Evolutionary conservation across 1,140 invertebrate genomes (phyloP), one percentile per base, ranked within the genome.

Genomic region (Ridgeia piscesae): DNA sequence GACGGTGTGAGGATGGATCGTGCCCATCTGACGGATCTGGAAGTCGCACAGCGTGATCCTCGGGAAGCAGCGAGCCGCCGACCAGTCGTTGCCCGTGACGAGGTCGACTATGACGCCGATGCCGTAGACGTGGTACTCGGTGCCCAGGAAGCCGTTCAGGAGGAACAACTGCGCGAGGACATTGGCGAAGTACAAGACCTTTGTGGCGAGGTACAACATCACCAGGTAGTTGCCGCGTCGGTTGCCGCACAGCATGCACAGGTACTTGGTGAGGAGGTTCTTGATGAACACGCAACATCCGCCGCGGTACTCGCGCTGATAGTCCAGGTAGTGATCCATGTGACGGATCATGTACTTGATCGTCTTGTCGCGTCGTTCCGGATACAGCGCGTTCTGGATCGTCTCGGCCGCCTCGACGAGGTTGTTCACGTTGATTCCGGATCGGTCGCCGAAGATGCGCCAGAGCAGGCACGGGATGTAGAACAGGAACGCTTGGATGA

Each of bases 11-110:
- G 96, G 95, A 92, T 96, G 96, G 58, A 96, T 95, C 92, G 96
- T 96, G 91, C 96, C 96, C 33, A 94, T 35, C 92, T 96, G 95
- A 48, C 96, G 95, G 35, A 96, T 96, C 92, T 96, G 95, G 94
- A 97, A 97, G 94, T 97, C 96, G 94, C 96, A 97, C 93, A 97
- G 95, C 31, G 96, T 97, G 31, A 97, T 96, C 89, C 96, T 94
- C 14, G 96, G 96, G 94, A 97, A 97, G 33, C 94, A 93, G 27
- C 88, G 77, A 31, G 92, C 92, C n/a, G 94, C 92, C 34, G 58
- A 89, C 91, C 92, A 93, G 6, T 93, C 93, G 48, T 50, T 34
- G 8, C 94, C 94, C 17, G 48, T 91, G 27, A 94, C 34, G 33
- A 94, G 91, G 34, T 94, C 93, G n/a, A 89, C 42, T 17, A 94